These are phyloP conservation scores for Artibeus lituratus DNA, from an alignment of 2,797 vertebrate species.

Conservation along the genomic window DNA sequence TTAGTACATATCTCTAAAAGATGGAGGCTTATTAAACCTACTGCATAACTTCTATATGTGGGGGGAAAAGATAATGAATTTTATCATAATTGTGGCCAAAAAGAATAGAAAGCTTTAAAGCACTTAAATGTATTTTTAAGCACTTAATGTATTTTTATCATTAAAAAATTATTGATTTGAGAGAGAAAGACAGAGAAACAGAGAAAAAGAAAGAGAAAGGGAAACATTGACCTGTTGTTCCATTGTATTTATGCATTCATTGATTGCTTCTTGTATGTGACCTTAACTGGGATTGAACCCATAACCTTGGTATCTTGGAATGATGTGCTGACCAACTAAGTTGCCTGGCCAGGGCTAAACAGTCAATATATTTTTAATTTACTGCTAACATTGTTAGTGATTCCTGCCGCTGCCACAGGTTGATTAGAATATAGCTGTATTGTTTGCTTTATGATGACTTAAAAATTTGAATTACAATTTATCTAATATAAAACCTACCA, in stretches of 20 bases:
- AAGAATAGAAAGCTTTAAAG: neutral
- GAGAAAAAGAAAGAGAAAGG: too few species aligned
- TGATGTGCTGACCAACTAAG: too few species aligned
- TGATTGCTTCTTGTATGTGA: too few species aligned
- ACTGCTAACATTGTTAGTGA: neutral
- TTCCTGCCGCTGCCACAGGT: neutral
- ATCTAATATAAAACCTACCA: neutral
- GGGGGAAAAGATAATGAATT: neutral
- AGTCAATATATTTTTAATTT: constrained; percentile 5
- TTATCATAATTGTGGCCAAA: neutral
- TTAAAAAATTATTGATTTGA: too few species aligned
- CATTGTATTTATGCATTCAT: too few species aligned
- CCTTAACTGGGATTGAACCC: too few species aligned
- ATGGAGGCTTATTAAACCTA: neutral
- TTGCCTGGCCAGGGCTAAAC: neutral
- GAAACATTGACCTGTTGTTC: too few species aligned
- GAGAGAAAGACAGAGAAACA: too few species aligned
- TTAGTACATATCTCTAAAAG: neutral
- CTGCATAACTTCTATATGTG: neutral
- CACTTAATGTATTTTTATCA: too few species aligned
- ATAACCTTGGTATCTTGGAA: too few species aligned
- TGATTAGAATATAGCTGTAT: neutral
- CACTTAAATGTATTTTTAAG: too few species aligned
- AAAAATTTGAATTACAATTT: neutral
- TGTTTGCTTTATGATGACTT: neutral